These are phyloP conservation scores for Neopelma chrysocephalum DNA, from an alignment of 2,797 vertebrate species.

Conservation along the genomic window DNA sequence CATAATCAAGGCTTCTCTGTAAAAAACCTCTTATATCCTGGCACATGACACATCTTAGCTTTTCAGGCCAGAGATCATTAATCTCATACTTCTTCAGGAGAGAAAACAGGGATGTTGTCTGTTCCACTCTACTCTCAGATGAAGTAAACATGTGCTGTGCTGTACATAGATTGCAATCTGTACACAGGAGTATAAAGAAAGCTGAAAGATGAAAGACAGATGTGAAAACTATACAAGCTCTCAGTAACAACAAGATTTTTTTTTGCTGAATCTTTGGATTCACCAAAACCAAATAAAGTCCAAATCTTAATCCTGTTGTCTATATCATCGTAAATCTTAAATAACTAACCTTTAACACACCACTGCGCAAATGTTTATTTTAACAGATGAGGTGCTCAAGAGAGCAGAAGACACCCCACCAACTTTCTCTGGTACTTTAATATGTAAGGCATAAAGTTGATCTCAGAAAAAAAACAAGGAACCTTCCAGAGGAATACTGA, in stretches of 20 bases:
- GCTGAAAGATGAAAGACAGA: background rate
- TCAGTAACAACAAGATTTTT: background rate
- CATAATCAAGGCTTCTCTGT: background rate
- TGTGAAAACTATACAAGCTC: background rate
- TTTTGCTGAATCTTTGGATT: background rate
- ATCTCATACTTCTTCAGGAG: background rate
- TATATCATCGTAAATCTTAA: background rate
- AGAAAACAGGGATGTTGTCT: background rate
- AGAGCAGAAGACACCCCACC: background rate
- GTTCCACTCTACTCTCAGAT: background rate
- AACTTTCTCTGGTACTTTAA: background rate
- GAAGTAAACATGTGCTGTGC: background rate
- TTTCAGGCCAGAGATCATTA: background rate
- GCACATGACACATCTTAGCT: background rate
- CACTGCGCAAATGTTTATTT: background rate
- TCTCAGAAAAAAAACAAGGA: background rate
- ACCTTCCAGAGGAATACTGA: background rate
- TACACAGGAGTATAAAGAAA: background rate
- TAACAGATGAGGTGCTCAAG: background rate
- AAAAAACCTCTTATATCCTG: background rate
- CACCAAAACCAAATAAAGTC: background rate
- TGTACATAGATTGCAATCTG: fast-evolving
- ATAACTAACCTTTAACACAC: background rate
- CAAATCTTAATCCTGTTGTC: background rate
- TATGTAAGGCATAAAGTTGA: background rate